Conservation (phyloP, 2,113 vertebrate genomes). For the Cephalopholis sonnerati region DNA sequence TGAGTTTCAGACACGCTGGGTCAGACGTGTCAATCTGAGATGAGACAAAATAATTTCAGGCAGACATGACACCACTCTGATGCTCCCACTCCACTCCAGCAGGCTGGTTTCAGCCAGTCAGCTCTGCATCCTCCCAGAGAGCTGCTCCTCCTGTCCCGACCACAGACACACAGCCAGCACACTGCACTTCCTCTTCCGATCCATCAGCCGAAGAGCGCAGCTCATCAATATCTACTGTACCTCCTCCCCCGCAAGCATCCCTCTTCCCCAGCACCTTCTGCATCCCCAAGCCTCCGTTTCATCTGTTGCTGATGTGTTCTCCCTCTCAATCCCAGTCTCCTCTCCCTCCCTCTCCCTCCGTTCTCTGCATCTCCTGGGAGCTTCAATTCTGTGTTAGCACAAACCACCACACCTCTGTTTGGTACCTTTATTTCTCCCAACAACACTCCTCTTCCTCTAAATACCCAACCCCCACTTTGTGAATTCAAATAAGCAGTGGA, state of each 20-base stretch:
- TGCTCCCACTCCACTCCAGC: slow-evolving; percentile 19
- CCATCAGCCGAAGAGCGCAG: slow-evolving; percentile 73
- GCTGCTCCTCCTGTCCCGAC: slow-evolving; percentile 36
- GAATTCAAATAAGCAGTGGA: slow-evolving; percentile 7
- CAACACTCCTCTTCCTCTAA: slow-evolving; percentile 2
- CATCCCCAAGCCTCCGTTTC: slow-evolving; percentile 39
- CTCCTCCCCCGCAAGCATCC: slow-evolving; percentile 54
- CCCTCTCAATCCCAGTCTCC: slow-evolving; percentile 32
- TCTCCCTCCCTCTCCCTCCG: slow-evolving; percentile 9
- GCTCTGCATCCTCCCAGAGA: slow-evolving; percentile 41
- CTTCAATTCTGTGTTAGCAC: slow-evolving; percentile 22
- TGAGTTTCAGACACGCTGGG: slow-evolving; percentile 10
- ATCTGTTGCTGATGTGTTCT: slow-evolving; percentile 57
- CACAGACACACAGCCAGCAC: slow-evolving; percentile 49
- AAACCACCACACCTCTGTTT: slow-evolving; percentile 46
- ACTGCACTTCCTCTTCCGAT: slow-evolving; percentile 71
- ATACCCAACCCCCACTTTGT: not conserved
- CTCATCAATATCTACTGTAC: slow-evolving; percentile 75
- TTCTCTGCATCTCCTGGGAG: slow-evolving; percentile 19
- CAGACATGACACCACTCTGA: slow-evolving; percentile 19
- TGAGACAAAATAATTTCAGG: slow-evolving; percentile 24
- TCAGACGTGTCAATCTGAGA: slow-evolving; percentile 9
- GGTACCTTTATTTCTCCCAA: not conserved
- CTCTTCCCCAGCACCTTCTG: slow-evolving; percentile 46
- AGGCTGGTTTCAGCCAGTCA: slow-evolving; percentile 54